Percentiles rank a stretch among this genome's conserved stretches.
Evolutionary conservation across 1,140 invertebrate species (phyloP).

Genomic region (Drosophila tsacasi): DNA sequence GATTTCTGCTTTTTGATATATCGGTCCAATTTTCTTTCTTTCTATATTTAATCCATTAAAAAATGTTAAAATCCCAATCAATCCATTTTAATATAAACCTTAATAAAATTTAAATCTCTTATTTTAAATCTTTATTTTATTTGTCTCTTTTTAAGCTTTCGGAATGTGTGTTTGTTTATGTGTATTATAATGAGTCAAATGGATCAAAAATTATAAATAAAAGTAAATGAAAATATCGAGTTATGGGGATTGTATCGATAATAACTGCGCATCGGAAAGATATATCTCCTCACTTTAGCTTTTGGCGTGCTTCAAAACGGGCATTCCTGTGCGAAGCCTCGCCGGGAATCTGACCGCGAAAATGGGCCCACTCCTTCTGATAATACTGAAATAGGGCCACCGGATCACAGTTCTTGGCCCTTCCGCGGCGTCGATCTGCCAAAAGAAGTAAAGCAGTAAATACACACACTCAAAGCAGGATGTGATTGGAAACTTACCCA

Average conservation of each 20-base stretch:
- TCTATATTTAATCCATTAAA: not conserved
- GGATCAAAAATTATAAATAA: constrained; percentile 1
- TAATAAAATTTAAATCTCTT: not conserved
- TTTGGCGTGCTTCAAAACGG: constrained; percentile 88
- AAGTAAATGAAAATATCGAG: constrained; percentile 12
- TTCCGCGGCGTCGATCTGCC: constrained; percentile 26
- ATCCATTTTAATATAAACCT: not conserved
- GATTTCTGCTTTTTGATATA: not conserved
- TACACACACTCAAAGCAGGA: not conserved
- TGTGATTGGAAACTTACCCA: constrained; percentile 23
- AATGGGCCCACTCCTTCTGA: constrained; percentile 90
- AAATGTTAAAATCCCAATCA: not conserved
- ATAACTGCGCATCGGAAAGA: not conserved
- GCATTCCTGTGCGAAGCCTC: constrained; percentile 87
- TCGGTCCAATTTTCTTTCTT: no score
- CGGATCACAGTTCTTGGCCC: constrained; percentile 86
- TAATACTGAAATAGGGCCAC: constrained; percentile 91
- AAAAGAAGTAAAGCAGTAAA: not conserved
- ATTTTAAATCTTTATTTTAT: constrained; percentile 19
- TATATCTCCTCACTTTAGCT: constrained; percentile 84
- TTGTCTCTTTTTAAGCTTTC: constrained; percentile 15
- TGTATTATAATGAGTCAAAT: constrained; percentile 10
- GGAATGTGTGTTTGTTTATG: constrained; percentile 8
- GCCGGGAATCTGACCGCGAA: constrained; percentile 89
- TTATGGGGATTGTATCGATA: not conserved